phyloP scores from a whole-genome alignment of 2,888 invertebrate genomes.

The Bombylius discolor region DNA sequence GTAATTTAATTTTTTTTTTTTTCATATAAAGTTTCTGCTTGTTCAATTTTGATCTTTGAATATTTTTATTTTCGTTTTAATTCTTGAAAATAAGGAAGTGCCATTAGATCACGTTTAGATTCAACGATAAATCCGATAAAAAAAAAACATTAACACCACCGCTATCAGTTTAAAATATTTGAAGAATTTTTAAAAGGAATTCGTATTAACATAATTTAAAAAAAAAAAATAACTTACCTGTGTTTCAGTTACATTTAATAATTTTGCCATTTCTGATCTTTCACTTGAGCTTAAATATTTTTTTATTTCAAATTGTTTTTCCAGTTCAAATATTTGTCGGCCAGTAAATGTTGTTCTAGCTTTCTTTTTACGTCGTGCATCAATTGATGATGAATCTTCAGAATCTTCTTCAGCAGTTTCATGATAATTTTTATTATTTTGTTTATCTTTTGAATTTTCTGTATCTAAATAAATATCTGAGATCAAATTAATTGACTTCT shows the following conservation, averaged over 20 bases:
- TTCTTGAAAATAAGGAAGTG: too few species aligned
- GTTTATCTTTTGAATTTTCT: background rate
- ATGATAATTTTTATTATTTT: background rate
- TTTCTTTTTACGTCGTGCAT: slow-evolving; percentile 60
- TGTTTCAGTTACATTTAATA: slow-evolving; percentile 89
- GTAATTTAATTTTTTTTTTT: too few species aligned
- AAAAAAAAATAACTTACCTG: slow-evolving; percentile 52
- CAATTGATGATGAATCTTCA: slow-evolving; percentile 40
- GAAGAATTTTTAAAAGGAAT: background rate
- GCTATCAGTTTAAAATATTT: too few species aligned
- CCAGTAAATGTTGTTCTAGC: slow-evolving; percentile 92
- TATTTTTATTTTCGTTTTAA: too few species aligned
- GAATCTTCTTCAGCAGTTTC: slow-evolving; percentile 40
- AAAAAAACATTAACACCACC: too few species aligned
- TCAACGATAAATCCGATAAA: too few species aligned
- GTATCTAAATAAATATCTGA: background rate
- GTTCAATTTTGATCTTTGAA: too few species aligned
- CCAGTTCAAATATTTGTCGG: slow-evolving; percentile 89
- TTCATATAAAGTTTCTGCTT: too few species aligned
- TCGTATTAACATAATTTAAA: background rate
- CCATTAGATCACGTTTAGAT: too few species aligned
- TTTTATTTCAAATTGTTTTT: slow-evolving; percentile 90
- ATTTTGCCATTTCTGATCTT: slow-evolving; percentile 85
- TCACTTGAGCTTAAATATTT: slow-evolving; percentile 93
- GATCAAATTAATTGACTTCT: slow-evolving; percentile 7